A percentile compares a stretch with the other conserved stretches of the same genome.
phyloP scores from a whole-genome alignment of 2,113 vertebrate species.

The Numenius arquata region DNA sequence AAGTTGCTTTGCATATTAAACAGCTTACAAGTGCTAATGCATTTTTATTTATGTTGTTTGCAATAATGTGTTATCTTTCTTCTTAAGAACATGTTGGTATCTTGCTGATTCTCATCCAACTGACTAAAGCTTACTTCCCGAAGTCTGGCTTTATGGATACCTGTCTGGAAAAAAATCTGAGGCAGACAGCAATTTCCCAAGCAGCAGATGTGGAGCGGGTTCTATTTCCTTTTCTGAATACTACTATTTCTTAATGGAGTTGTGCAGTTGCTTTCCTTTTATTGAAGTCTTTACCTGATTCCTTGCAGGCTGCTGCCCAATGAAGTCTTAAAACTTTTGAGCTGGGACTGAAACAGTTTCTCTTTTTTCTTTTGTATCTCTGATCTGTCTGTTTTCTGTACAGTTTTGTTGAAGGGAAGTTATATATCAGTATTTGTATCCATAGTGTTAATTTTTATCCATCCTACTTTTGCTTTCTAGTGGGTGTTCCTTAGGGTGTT shows the following conservation, averaged over 20 bases:
- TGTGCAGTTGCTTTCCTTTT: neutral
- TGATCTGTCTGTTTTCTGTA: neutral
- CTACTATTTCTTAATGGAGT: neutral
- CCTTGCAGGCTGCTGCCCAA: neutral
- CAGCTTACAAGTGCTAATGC: neutral
- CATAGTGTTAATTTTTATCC: neutral
- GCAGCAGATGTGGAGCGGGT: neutral
- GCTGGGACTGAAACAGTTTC: neutral
- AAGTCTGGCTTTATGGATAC: slow-evolving; percentile 2
- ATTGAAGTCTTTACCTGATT: neutral
- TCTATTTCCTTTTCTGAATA: slow-evolving; percentile 2
- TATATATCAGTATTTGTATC: neutral
- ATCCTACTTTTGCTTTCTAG: neutral
- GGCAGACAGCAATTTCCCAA: slow-evolving; percentile 1
- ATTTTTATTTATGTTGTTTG: neutral
- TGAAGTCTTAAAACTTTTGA: neutral
- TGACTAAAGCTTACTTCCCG: neutral
- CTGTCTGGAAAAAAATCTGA: slow-evolving; percentile 6
- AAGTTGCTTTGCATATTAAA: neutral
- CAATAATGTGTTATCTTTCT: neutral
- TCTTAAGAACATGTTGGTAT: neutral
- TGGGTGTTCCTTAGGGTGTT: neutral
- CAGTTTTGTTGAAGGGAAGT: neutral
- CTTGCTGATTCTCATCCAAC: neutral
- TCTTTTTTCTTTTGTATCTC: neutral